Evolutionary conservation across 2,888 invertebrate species (phyloP).

Genomic region (Synergus laeviventris): DNA sequence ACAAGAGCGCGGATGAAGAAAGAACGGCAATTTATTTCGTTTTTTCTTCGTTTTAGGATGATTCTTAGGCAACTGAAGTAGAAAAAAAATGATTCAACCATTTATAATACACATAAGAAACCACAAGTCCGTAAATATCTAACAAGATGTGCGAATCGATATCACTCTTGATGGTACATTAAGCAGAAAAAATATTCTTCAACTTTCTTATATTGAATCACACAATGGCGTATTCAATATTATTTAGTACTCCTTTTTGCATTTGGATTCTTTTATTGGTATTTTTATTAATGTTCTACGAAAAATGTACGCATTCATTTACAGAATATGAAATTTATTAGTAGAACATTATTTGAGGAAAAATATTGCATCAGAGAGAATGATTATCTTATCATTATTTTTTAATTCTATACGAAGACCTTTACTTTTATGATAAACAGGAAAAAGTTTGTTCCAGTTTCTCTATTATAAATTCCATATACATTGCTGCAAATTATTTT

Average conservation of each 20-base stretch:
- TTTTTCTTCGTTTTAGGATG: not conserved
- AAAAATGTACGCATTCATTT: not conserved
- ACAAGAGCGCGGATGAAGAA: not conserved
- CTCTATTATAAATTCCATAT: too few relatives aligned
- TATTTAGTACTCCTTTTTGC: constrained; percentile 1
- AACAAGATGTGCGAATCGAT: constrained; percentile 20
- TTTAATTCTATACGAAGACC: not conserved
- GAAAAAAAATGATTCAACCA: not conserved
- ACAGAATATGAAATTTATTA: not conserved
- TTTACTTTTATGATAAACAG: too few relatives aligned
- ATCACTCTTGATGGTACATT: constrained; percentile 13
- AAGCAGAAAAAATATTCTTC: constrained; percentile 2
- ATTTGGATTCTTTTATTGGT: not conserved
- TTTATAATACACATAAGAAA: constrained; percentile 13
- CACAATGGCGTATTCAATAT: not conserved
- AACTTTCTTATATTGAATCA: constrained; percentile 15
- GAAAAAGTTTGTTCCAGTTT: too few relatives aligned
- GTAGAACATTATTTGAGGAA: not conserved
- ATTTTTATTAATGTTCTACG: not conserved
- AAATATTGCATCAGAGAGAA: not conserved
- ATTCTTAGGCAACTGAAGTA: not conserved
- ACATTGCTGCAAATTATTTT: too few relatives aligned
- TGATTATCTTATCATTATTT: not conserved
- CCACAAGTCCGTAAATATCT: constrained; percentile 24
- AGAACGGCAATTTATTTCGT: not conserved